These are phyloP conservation scores for Apamea epomidion DNA, from an alignment of 2,888 invertebrate genomes.

Conservation along the genomic window DNA sequence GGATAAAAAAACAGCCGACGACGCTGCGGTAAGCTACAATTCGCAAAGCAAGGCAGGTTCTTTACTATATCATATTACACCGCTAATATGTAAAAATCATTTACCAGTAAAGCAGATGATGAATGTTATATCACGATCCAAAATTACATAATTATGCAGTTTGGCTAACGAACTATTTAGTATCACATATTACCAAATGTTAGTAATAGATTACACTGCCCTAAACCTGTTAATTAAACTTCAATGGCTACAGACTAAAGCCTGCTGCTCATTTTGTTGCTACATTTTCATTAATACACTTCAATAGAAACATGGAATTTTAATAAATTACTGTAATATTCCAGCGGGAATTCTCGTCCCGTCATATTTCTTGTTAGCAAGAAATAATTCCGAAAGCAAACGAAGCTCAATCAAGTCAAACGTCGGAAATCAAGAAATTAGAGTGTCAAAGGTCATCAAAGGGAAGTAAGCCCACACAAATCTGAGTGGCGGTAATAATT, in stretches of 20 bases:
- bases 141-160: neutral
- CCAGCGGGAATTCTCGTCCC: constrained; percentile 8
- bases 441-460: constrained; percentile 63
- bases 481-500: constrained; percentile 71
- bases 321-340: constrained; percentile 18
- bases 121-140: neutral
- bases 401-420: constrained; percentile 56
- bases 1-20: neutral
- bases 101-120: neutral
- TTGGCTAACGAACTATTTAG: neutral
- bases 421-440: constrained; percentile 58
- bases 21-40: neutral
- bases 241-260: constrained; percentile 7
- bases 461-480: constrained; percentile 69
- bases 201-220: neutral
- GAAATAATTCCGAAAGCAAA: constrained; percentile 53
- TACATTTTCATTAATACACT: constrained; percentile 9
- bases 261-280: constrained; percentile 17
- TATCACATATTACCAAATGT: constrained; percentile 9
- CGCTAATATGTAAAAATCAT: neutral
- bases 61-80: neutral
- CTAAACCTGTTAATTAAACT: constrained; percentile 20
- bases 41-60: neutral
- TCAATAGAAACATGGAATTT: constrained; percentile 29
- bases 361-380: constrained; percentile 38